Evolutionary conservation across 2,888 invertebrate genomes (phyloP).

Genomic region (Cloeon dipterum): DNA sequence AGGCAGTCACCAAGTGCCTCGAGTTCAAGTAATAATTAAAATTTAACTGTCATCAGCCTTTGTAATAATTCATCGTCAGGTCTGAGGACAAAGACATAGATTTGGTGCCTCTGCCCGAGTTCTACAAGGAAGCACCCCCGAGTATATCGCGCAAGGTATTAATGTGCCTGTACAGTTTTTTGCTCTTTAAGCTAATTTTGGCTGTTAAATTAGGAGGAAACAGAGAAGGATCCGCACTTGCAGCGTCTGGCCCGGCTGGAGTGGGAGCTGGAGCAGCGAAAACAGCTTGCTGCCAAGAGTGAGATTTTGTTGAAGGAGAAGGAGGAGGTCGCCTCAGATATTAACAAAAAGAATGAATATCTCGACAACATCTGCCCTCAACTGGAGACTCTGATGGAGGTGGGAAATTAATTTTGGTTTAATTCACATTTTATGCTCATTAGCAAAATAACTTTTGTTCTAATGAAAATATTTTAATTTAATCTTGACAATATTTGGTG

Average conservation of each 20-base stretch:
- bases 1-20: slow-evolving; percentile 84
- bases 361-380: slow-evolving; percentile 66
- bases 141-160: slow-evolving; percentile 40
- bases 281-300: slow-evolving; percentile 54
- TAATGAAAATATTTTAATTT: no score
- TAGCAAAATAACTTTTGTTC: no score
- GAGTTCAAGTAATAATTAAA: slow-evolving; percentile 56
- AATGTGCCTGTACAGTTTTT: not conserved
- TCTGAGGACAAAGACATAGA: slow-evolving; percentile 88
- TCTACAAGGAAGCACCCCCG: slow-evolving; percentile 54
- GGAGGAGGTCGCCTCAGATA: slow-evolving; percentile 48
- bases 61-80: slow-evolving; percentile 18
- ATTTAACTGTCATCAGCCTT: not conserved
- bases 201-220: slow-evolving; percentile 29
- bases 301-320: slow-evolving; percentile 52
- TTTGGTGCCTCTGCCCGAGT: slow-evolving; percentile 61
- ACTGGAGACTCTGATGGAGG: slow-evolving; percentile 17
- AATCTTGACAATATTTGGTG: no score
- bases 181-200: not conserved
- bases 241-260: slow-evolving; percentile 65
- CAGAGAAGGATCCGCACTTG: slow-evolving; percentile 49
- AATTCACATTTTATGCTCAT: no score
- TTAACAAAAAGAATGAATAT: slow-evolving; percentile 47
- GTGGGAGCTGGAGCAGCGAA: slow-evolving; percentile 76
- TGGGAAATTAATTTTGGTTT: no score